Evolutionary conservation across 2,113 vertebrate genomes (phyloP).

Genomic region (Peromyscus californicus): DNA sequence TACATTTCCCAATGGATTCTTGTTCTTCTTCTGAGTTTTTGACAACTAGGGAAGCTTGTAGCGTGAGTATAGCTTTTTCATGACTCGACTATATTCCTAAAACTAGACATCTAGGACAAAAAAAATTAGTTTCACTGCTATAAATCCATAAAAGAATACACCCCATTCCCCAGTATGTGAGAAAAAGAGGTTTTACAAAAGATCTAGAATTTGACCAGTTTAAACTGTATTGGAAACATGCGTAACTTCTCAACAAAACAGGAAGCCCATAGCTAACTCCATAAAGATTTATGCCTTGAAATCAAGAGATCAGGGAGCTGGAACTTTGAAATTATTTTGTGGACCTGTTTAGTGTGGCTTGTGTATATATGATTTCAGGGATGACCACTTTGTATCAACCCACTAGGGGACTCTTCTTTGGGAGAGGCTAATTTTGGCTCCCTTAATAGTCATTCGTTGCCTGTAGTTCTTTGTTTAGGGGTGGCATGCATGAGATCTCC

Average conservation of each 20-base stretch:
- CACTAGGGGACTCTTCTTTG: background rate
- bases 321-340: background rate
- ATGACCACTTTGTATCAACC: background rate
- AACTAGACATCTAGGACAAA: background rate
- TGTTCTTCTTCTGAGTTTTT: background rate
- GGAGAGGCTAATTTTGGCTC: background rate
- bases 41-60: background rate
- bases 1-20: background rate
- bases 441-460: background rate
- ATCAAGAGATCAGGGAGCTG: background rate
- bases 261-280: background rate
- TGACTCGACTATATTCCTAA: background rate
- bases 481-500: fast-evolving
- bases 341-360: background rate
- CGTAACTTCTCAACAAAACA: background rate
- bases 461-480: background rate
- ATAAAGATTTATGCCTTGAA: background rate
- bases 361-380: background rate
- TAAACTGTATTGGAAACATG: background rate
- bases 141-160: constrained; percentile 12
- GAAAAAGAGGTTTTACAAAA: background rate
- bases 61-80: background rate
- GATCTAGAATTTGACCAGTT: background rate
- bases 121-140: background rate
- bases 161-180: background rate